Evolutionary conservation across 2,797 vertebrate species (phyloP).

Genomic region (Microctenopoma steveboyesi): DNA sequence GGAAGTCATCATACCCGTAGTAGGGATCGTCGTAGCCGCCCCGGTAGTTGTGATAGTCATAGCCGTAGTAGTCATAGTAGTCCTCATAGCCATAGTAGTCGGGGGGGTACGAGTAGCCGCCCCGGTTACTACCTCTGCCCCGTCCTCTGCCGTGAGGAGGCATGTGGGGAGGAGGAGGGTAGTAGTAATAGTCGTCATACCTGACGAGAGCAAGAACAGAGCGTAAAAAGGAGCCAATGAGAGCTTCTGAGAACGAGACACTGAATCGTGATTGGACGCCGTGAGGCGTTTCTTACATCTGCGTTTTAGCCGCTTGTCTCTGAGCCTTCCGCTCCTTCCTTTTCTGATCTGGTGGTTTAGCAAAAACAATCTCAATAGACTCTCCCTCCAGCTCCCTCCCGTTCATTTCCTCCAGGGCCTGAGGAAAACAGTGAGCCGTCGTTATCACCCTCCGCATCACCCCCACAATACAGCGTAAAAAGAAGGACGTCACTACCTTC

Average conservation of each 20-base stretch:
- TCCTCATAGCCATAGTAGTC: slow-evolving; percentile 98
- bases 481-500: slow-evolving; percentile 82
- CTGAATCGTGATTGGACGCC: fast-evolving
- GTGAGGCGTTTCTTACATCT: slow-evolving; percentile 86
- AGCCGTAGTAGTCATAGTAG: slow-evolving; percentile 98
- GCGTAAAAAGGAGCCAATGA: neutral
- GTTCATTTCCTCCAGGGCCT: slow-evolving; percentile 97
- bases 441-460: neutral
- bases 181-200: slow-evolving; percentile 99
- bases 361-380: slow-evolving; percentile 96
- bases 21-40: slow-evolving; percentile 98
- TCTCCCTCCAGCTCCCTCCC: slow-evolving; percentile 96
- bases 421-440: slow-evolving; percentile 48
- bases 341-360: slow-evolving; percentile 98
- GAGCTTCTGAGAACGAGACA: too few relatives aligned
- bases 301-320: slow-evolving; percentile 95
- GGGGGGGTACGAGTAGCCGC: slow-evolving; percentile 92
- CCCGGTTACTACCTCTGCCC: slow-evolving; percentile 82
- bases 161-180: slow-evolving; percentile 93
- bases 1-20: slow-evolving; percentile 97
- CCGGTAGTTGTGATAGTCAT: slow-evolving; percentile 98
- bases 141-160: slow-evolving; percentile 92
- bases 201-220: slow-evolving; percentile 71
- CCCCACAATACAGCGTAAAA: neutral
- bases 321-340: slow-evolving; percentile 97